Evolutionary conservation across 2,113 vertebrate species (phyloP).

Genomic region (Mohoua ochrocephala): DNA sequence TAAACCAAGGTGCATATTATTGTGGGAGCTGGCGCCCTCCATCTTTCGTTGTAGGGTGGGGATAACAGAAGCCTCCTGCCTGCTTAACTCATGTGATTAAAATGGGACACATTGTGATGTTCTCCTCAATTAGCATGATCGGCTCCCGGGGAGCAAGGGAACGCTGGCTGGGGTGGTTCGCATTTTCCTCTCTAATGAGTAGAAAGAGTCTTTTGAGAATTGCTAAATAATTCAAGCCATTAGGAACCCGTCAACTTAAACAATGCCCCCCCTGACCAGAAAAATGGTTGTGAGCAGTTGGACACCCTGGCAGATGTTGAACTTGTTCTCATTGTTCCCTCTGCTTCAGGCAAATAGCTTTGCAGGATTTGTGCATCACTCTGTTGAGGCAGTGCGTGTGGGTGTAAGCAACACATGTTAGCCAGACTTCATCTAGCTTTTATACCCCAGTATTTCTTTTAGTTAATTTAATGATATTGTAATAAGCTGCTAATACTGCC

Average conservation of each 20-base stretch:
- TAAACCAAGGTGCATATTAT: not conserved
- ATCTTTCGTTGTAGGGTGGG: not conserved
- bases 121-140: slow-evolving; percentile 52
- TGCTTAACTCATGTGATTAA: slow-evolving; percentile 33
- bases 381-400: not conserved
- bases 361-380: not conserved
- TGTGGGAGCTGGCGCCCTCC: not conserved
- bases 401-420: not conserved
- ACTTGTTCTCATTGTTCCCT: slow-evolving; percentile 47
- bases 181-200: slow-evolving; percentile 31
- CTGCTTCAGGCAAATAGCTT: slow-evolving; percentile 42
- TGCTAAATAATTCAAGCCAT: slow-evolving; percentile 64
- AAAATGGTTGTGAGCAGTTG: slow-evolving; percentile 45
- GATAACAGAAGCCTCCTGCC: not conserved
- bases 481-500: not conserved
- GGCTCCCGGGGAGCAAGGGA: not conserved
- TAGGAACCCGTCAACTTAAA: slow-evolving; percentile 65
- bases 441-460: not conserved
- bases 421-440: not conserved
- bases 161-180: not conserved
- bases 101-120: slow-evolving; percentile 38
- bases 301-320: slow-evolving; percentile 62
- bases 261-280: slow-evolving; percentile 45
- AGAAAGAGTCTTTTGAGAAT: slow-evolving; percentile 58
- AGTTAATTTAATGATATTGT: not conserved